Evolutionary conservation across 2,113 vertebrate species (phyloP).

Genomic region (Xerus inauris): DNA sequence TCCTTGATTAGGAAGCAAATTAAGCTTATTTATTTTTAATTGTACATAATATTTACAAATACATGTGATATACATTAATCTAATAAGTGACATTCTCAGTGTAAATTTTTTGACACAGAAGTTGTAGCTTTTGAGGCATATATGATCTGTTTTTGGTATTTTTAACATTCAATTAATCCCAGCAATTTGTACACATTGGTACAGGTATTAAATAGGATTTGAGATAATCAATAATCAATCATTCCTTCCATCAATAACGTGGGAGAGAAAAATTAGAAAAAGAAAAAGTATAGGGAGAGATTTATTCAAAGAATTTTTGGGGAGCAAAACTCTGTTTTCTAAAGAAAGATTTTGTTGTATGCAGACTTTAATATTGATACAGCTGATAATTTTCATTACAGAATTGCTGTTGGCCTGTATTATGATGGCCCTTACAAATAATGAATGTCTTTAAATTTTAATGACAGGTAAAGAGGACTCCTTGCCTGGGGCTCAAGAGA

Average conservation of each 20-base stretch:
- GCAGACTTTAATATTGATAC: background rate
- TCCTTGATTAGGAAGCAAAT: background rate
- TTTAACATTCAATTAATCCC: background rate
- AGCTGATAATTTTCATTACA: too few species aligned
- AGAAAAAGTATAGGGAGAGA: background rate
- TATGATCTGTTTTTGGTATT: background rate
- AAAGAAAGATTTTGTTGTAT: background rate
- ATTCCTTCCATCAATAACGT: background rate
- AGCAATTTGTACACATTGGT: background rate
- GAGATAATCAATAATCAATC: background rate
- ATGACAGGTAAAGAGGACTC: background rate
- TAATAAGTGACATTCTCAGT: background rate
- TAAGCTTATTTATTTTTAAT: background rate
- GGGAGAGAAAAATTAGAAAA: background rate
- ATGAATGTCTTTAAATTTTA: background rate
- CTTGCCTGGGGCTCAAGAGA: background rate
- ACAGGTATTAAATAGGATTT: background rate
- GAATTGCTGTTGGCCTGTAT: background rate
- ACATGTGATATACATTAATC: background rate
- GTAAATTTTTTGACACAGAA: background rate
- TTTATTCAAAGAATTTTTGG: background rate
- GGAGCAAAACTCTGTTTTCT: background rate
- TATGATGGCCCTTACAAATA: background rate
- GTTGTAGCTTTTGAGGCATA: background rate
- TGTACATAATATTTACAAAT: background rate